Conservation (phyloP, 2,113 vertebrate species). For the Acinonyx jubatus region DNA sequence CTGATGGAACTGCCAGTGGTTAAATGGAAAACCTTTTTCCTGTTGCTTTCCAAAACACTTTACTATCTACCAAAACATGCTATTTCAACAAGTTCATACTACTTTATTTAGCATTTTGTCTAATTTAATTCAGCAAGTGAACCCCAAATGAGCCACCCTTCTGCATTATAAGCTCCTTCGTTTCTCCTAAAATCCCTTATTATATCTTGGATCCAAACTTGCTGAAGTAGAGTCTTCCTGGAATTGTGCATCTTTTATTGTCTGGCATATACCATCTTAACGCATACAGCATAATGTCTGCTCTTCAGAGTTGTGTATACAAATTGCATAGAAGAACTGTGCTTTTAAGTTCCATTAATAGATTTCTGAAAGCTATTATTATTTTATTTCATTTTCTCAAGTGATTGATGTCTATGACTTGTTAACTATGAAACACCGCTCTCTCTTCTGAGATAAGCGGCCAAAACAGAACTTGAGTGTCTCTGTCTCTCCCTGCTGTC, state of each 20-base stretch:
- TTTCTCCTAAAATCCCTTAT: slow-evolving; percentile 73
- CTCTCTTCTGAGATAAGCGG: slow-evolving; percentile 58
- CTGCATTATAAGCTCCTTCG: slow-evolving; percentile 53
- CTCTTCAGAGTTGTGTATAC: background rate
- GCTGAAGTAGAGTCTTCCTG: slow-evolving; percentile 76
- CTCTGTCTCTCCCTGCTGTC: slow-evolving; percentile 52
- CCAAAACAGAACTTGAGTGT: slow-evolving; percentile 55
- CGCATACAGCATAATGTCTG: background rate
- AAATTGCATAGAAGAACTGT: background rate
- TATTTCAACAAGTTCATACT: slow-evolving; percentile 22
- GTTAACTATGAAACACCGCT: slow-evolving; percentile 73
- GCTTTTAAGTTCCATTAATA: slow-evolving; percentile 73
- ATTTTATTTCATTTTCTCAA: slow-evolving; percentile 77
- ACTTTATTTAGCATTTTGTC: slow-evolving; percentile 64
- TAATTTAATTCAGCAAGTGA: slow-evolving; percentile 45
- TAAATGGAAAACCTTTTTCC: background rate
- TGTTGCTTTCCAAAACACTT: slow-evolving; percentile 12
- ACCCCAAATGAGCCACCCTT: slow-evolving; percentile 54
- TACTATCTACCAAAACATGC: background rate
- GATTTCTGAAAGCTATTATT: slow-evolving; percentile 66
- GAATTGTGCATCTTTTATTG: slow-evolving; percentile 1
- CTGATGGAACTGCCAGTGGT: background rate
- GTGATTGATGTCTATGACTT: slow-evolving; percentile 69
- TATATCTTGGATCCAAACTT: slow-evolving; percentile 65
- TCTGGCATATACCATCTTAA: slow-evolving; percentile 38